Evolutionary conservation across 2,113 vertebrate genomes (phyloP).

Genomic region (Ursus arctos): DNA sequence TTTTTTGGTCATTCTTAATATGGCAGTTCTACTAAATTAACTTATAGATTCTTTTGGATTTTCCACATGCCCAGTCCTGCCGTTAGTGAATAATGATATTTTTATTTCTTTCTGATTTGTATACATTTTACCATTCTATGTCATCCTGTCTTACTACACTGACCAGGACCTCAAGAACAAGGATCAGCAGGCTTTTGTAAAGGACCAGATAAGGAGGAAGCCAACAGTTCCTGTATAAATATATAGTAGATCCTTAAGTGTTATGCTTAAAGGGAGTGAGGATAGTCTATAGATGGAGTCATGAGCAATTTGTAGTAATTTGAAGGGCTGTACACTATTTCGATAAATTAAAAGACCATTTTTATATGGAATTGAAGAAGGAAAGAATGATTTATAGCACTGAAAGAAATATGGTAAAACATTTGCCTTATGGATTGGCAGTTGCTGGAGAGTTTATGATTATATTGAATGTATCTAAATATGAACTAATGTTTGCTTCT

Average conservation of each 20-base stretch:
- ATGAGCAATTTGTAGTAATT: not conserved
- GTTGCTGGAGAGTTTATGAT: not conserved
- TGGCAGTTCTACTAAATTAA: slow-evolving; percentile 19
- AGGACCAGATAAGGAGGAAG: not conserved
- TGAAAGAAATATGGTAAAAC: slow-evolving; percentile 24
- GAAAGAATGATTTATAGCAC: not conserved
- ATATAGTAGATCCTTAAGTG: not conserved
- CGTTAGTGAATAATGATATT: not conserved
- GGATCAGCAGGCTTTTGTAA: not conserved
- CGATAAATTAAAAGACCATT: not conserved
- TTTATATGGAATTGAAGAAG: not conserved
- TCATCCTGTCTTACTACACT: not conserved
- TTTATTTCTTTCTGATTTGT: not conserved
- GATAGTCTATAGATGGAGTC: not conserved
- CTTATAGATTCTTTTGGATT: not conserved
- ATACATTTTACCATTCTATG: not conserved
- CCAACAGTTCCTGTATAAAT: not conserved
- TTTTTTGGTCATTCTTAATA: not conserved
- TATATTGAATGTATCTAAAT: not conserved
- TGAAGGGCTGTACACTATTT: not conserved
- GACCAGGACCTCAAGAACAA: not conserved
- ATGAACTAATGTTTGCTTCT: slow-evolving; percentile 18
- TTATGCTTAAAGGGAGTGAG: not conserved
- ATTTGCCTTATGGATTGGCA: not conserved
- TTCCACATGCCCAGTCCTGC: not conserved